Evolutionary conservation across 2,888 invertebrate species (phyloP), one percentile per base, ranked within the genome.

Genomic region (Drosophila rubida): DNA sequence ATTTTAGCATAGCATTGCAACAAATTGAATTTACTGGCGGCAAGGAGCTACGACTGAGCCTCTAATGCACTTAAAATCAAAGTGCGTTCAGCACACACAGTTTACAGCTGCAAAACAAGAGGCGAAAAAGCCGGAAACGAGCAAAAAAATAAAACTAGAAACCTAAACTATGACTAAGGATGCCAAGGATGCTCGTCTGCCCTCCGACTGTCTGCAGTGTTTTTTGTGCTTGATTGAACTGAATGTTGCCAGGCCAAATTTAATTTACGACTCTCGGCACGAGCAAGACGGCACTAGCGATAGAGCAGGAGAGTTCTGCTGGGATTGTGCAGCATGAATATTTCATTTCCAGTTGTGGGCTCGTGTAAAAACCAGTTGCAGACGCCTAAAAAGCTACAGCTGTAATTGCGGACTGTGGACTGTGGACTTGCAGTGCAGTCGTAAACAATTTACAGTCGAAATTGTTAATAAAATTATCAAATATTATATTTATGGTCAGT

Each of bases 31-130:
- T 79, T 70, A 62, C 39, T 69, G 61, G 69, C 51, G 61, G 58
- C 69, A 60, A 68, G 61, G 57, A 77, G 63, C 16, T 4, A 46
- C 25, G 25, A 50, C 50, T 81, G 69, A 68, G 90, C 90, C 90
- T 90, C 87, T 90, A 90, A 90, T 90, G 90, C 88, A 88, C 90
- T 90, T 91, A 90, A 81, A 91, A 91, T 90, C 90, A 90, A 88
- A 88, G 90, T 89, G 77, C 83, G 82, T 77, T 78, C 85, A 67
- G 63, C 70, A 82, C 80, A 78, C 70, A 82, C 76, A 78, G 73
- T 67, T 76, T 60, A 70, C 77, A 68, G 58, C 69, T 51, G 19
- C 22, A 61, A 30, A 62, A 48, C 45, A 50, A 59, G 54, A 19
- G 57, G 32, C 49, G 59, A 58, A 72, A n/a, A 27, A 32, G 35